Evolutionary conservation across 1,140 invertebrate genomes (phyloP).

Genomic region (Tribolium madens): DNA sequence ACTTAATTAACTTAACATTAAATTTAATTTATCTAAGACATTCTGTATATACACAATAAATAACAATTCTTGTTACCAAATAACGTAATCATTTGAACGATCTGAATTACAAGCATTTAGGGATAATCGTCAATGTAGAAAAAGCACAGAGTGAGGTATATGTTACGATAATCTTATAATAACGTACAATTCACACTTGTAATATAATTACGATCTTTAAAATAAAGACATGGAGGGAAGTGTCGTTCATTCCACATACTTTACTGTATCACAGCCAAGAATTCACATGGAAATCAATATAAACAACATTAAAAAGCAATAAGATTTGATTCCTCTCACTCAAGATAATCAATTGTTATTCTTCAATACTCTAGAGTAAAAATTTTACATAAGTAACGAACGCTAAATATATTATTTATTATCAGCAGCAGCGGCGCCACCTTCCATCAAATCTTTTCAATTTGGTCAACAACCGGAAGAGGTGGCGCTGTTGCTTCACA

Average conservation of each 20-base stretch:
- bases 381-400: conserved; percentile 56
- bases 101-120: conserved; percentile 38
- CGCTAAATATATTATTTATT: conserved; percentile 29
- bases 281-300: conserved; percentile 65
- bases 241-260: conserved; percentile 64
- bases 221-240: conserved; percentile 62
- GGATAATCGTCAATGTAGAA: conserved; percentile 43
- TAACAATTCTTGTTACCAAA: conserved; percentile 33
- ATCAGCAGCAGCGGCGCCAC: neutral
- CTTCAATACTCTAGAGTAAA: conserved; percentile 50
- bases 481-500: conserved; percentile 5
- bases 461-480: neutral
- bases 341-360: conserved; percentile 37
- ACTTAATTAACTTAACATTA: conserved; percentile 21
- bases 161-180: conserved; percentile 54
- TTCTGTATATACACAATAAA: conserved; percentile 36
- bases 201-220: conserved; percentile 51
- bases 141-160: conserved; percentile 59
- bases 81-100: conserved; percentile 9
- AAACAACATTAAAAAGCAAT: conserved; percentile 60
- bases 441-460: neutral
- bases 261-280: conserved; percentile 67
- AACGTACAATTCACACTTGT: conserved; percentile 49
- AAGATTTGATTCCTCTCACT: conserved; percentile 34
- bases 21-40: conserved; percentile 29